A percentile compares a stretch with the other conserved stretches of the same genome.
phyloP scores from a whole-genome alignment of 2,113 vertebrate species.

The Vidua chalybeata region DNA sequence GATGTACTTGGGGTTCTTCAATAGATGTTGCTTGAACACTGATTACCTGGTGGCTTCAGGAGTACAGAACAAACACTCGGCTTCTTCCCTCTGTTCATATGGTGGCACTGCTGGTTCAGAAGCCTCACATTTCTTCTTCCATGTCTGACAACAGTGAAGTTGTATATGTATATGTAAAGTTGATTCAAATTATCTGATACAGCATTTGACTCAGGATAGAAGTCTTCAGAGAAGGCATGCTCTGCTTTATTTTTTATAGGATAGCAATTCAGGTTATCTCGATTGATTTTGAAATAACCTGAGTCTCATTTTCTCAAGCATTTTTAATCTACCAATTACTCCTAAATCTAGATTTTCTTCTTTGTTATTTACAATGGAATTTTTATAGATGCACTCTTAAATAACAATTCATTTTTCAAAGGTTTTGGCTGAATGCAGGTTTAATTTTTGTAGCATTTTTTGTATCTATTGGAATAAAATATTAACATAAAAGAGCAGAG shows the following conservation, averaged over 20 bases:
- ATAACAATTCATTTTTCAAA: not conserved
- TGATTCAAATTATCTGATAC: not conserved
- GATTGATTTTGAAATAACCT: not conserved
- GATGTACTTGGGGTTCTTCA: fast-evolving
- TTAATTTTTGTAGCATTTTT: not conserved
- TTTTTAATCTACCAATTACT: not conserved
- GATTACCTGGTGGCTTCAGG: not conserved
- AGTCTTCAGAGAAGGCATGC: not conserved
- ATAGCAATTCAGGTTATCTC: not conserved
- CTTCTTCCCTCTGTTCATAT: not conserved
- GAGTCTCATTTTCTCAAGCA: not conserved
- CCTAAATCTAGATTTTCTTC: not conserved
- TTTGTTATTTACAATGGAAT: not conserved
- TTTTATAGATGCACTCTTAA: not conserved
- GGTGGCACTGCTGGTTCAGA: not conserved
- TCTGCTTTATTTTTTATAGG: not conserved
- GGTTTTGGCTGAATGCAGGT: not conserved
- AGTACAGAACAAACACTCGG: not conserved
- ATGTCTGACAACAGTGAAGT: not conserved
- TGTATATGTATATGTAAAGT: not conserved
- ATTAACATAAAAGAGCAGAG: not conserved
- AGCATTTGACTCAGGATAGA: not conserved
- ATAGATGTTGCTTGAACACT: not conserved
- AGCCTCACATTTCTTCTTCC: not conserved
- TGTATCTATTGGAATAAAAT: not conserved